phyloP scores from a whole-genome alignment of 1,140 invertebrate species.

The Phymastichus coffea region DNA sequence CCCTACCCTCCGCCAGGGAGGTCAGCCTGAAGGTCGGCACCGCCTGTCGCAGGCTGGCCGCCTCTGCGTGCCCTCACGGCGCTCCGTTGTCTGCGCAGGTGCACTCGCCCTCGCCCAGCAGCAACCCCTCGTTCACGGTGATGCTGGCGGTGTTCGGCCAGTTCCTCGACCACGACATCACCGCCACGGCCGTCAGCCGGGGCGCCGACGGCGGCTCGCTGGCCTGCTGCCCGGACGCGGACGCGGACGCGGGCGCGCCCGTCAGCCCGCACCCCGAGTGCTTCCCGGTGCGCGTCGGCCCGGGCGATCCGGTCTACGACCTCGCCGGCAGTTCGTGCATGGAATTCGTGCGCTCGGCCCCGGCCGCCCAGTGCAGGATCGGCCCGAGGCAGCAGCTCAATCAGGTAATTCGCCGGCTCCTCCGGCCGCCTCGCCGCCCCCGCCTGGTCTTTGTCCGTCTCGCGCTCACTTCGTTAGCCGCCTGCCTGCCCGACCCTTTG shows the following conservation, averaged over 20 bases:
- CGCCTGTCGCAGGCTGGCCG: too few species aligned
- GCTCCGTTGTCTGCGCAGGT: constrained; percentile 51
- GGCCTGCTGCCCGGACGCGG: constrained; percentile 64
- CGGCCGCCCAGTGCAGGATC: constrained; percentile 83
- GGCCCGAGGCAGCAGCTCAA: constrained; percentile 85
- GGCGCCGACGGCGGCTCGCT: constrained; percentile 66
- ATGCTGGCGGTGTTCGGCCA: constrained; percentile 91
- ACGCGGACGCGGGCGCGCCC: too few species aligned
- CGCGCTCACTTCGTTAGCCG: too few species aligned
- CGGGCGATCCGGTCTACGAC: constrained; percentile 69
- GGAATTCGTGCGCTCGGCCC: constrained; percentile 81
- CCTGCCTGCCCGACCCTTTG: too few species aligned
- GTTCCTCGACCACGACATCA: constrained; percentile 95
- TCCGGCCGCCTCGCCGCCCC: too few species aligned
- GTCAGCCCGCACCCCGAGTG: constrained; percentile 73
- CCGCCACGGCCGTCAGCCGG: constrained; percentile 75
- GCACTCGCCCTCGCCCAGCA: constrained; percentile 69
- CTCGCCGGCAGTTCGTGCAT: constrained; percentile 71
- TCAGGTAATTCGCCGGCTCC: constrained; percentile 60
- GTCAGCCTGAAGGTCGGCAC: constrained; percentile 62
- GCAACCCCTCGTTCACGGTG: constrained; percentile 74
- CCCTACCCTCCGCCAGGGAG: constrained; percentile 71
- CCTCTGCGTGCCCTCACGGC: too few species aligned
- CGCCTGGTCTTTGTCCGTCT: too few species aligned
- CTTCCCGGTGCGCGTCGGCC: constrained; percentile 70